Conservation (phyloP, 1,140 invertebrate genomes). For the Microplitis demolitor region DNA sequence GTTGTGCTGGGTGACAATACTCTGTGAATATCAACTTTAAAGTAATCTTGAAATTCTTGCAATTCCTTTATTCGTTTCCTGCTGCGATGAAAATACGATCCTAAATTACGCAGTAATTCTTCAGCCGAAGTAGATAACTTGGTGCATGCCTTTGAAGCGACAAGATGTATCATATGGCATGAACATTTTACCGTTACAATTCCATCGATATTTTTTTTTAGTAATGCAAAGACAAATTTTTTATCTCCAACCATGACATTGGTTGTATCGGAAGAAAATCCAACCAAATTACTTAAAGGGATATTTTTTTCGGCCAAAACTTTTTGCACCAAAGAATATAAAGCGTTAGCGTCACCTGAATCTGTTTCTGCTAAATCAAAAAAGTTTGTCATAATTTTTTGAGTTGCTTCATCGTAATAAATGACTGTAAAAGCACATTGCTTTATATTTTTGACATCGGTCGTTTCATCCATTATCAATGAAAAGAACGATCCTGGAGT, state of each 20-base stretch:
- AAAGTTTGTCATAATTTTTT: neutral
- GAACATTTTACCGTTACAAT: neutral
- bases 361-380: neutral
- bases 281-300: neutral
- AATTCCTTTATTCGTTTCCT: neutral
- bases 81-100: neutral
- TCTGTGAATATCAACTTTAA: neutral
- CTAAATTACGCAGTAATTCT: neutral
- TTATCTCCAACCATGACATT: neutral
- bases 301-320: neutral
- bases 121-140: neutral
- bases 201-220: neutral
- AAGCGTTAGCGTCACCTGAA: neutral
- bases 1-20: neutral
- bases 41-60: neutral
- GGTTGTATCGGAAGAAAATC: neutral
- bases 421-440: neutral
- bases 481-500: neutral
- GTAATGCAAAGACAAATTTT: neutral
- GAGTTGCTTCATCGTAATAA: neutral
- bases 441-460: neutral
- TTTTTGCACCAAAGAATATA: neutral
- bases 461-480: neutral
- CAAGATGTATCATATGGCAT: neutral
- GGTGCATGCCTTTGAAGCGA: neutral